Percentiles rank a stretch among this genome's conserved stretches.
These are phyloP conservation scores for Brachionus sp. DNA, from an alignment of 1,140 invertebrate species.

Conservation along the genomic window DNA sequence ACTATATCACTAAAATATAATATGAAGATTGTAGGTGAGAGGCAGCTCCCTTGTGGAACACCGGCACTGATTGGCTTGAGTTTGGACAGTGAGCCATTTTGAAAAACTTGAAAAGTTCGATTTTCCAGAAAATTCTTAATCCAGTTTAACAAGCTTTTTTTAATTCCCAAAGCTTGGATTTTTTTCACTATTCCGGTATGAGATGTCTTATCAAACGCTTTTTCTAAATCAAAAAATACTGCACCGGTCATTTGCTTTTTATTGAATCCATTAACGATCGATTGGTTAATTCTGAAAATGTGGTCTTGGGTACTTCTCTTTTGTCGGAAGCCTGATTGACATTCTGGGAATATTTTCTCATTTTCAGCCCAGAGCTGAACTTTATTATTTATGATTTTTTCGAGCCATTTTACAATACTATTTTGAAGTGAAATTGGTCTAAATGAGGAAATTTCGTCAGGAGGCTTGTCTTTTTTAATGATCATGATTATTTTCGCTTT, in stretches of 20 bases:
- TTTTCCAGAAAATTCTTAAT: background rate
- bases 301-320: slow-evolving; percentile 54
- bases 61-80: background rate
- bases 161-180: slow-evolving; percentile 46
- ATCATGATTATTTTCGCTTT: slow-evolving; percentile 41
- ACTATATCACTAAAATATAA: background rate
- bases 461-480: slow-evolving; percentile 46
- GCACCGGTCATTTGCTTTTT: slow-evolving; percentile 50
- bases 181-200: slow-evolving; percentile 53
- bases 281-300: slow-evolving; percentile 52
- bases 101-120: background rate
- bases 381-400: slow-evolving; percentile 45
- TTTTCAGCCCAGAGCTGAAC: slow-evolving; percentile 31
- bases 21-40: background rate
- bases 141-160: background rate
- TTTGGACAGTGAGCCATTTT: background rate
- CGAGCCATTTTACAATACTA: slow-evolving; percentile 39
- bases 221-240: slow-evolving; percentile 56
- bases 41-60: slow-evolving; percentile 18
- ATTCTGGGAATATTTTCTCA: background rate
- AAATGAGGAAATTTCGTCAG: background rate
- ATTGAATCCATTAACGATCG: slow-evolving; percentile 52
- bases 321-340: slow-evolving; percentile 51
- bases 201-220: slow-evolving; percentile 58
- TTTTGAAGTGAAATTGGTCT: slow-evolving; percentile 46